Base-by-base conservation (phyloP, 2,888 invertebrate genomes). In the Sylvicola cinctus region DNA sequence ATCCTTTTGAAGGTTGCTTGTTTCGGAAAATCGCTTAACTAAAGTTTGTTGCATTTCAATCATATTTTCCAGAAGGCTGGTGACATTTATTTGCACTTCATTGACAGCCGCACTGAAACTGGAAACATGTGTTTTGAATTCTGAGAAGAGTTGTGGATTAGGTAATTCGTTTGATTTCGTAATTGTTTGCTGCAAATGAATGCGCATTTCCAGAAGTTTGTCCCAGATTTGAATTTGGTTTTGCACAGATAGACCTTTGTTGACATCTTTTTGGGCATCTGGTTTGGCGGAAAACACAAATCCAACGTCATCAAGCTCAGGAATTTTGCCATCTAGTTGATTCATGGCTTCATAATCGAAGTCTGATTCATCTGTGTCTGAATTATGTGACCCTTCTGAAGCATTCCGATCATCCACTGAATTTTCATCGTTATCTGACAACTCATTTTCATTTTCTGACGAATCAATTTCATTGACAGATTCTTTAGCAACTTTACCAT, bases 121-220 rank as follows among this genome's bases (percentile, higher is more conserved):
- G 27, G 58, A 49, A 31, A 62, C 61, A 1, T 58, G 50, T 23
- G 42, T 43, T 39, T 51, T 60, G 25, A 70, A 55, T n/a, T 59
- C 45, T 8, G 55, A 47, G 44, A 68, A 70, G 5, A 49, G 50
- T 6, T 70, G 64, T 14, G 58, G 50, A 44, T 77, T 68, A 0
- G 90, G 90, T 56, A 91, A 63, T 49, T 73, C 74, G 54, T 91
- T 91, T 1, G 76, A 69, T 11, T 70, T 66, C 29, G 66, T 58
- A 34, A 88, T 52, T 45, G 78, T 69, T 51, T 87, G 81, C 52
- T 93, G 91, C 16, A 90, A 55, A 48, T 81, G 78, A 44, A 93
- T 91, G 42, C 93, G 66, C 50, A 76, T 65, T 58, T 93, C 88
- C 16, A 93, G 52, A 4, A 93, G 52, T 36, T 68, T 72, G 51